Base-by-base conservation (phyloP, 1,140 invertebrate species). In the Bombus haemorrhoidalis region DNA sequence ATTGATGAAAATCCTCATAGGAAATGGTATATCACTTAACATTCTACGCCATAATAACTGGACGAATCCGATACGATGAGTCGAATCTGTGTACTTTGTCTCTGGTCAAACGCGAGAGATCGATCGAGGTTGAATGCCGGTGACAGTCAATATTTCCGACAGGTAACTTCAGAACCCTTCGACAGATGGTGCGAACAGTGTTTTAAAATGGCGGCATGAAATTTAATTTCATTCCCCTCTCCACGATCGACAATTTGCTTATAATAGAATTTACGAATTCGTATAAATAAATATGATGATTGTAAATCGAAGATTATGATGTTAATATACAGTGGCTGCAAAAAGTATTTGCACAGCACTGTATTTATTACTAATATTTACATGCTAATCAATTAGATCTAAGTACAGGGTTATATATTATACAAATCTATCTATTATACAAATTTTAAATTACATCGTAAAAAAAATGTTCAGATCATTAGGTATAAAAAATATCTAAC, bases 201-300 rank as follows among this genome's bases (percentile, higher is more conserved):
- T 8, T 32, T 28, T 2, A 22, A 80, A 85, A 85, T 47, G 71
- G n/a, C 37, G 34, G 41, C 9, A 72, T 3, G 9, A 5, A 25
- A 72, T 85, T 66, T 47, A 57, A 68, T 81, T 81, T 81, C 34
- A n/a, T n/a, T 43, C 37, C 62, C 15, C 37, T 25, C 59, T 57
- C n/a, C 3, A 53, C 8, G 15, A 53, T 34, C 6, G 22, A 34
- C 5, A 66, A 78, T 53, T 39, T 57, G 34, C 71, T 75, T 85
- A 75, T 68, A 85, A 75, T 81, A 81, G 84, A 57, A 81, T 39
- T 59, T 68, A 81, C 75, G 10, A 28, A 57, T 64, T 69, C 57
- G 68, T 57, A 73, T 57, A 68, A 68, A 81, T 74, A 81, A 71
- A 62, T 34, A n/a, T 8, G 43, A 2, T 1, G 9, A 12, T 4